These are phyloP conservation scores for Cantharis lateralis DNA, from an alignment of 2,888 invertebrate genomes.

Conservation along the genomic window DNA sequence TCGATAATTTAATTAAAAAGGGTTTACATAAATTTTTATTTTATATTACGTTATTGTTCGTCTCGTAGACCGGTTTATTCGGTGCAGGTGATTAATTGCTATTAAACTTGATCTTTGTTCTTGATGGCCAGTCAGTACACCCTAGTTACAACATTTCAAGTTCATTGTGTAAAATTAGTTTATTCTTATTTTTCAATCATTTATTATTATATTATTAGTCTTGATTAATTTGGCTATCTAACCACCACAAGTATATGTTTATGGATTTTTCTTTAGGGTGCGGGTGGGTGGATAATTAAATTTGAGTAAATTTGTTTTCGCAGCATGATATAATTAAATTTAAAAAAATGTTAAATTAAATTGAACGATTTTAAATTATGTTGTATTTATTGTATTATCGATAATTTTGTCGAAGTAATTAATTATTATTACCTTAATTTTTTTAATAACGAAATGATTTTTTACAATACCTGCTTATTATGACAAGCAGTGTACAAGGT, in stretches of 20 bases:
- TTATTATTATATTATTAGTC: not conserved
- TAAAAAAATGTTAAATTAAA: not conserved
- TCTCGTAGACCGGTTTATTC: not conserved
- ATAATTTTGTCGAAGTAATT: not conserved
- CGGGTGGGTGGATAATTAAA: too few relatives aligned
- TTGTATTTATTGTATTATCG: not conserved
- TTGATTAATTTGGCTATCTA: not conserved
- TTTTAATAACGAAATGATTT: too few relatives aligned
- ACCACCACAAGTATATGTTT: not conserved
- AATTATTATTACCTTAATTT: too few relatives aligned
- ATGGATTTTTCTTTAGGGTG: not conserved
- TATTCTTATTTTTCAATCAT: not conserved
- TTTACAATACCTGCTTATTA: not conserved
- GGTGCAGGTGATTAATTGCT: not conserved
- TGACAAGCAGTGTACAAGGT: not conserved
- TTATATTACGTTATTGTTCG: not conserved
- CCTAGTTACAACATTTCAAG: not conserved
- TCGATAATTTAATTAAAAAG: not conserved
- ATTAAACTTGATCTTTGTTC: conserved; percentile 4
- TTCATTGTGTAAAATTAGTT: not conserved
- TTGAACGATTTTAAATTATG: not conserved
- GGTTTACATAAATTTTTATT: not conserved
- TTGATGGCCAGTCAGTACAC: not conserved
- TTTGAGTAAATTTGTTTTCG: not conserved
- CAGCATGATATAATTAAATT: not conserved